Conservation (phyloP, 2,113 vertebrate genomes). For the Octodon degus region DNA sequence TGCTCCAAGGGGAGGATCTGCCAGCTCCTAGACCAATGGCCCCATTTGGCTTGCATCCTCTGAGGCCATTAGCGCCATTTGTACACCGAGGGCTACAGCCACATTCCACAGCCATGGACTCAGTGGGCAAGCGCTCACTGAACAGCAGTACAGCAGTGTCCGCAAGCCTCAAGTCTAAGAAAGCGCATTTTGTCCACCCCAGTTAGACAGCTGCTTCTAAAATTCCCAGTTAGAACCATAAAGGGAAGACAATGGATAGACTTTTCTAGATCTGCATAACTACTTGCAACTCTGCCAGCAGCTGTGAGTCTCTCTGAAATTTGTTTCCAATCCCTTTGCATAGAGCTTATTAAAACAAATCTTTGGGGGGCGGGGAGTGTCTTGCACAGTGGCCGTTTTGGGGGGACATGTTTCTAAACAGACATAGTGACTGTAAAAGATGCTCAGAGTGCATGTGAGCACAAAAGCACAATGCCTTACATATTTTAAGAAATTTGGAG, state of each 20-base stretch:
- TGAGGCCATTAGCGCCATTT: constrained; percentile 54
- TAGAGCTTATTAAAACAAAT: background rate
- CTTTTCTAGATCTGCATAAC: too few relatives aligned
- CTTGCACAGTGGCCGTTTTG: too few relatives aligned
- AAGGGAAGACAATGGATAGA: background rate
- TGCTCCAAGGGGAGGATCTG: background rate
- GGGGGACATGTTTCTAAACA: background rate
- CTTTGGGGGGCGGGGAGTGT: fast-evolving
- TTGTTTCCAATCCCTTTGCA: background rate
- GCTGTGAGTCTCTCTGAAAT: fast-evolving
- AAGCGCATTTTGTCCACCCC: fast-evolving
- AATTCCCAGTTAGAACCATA: background rate
- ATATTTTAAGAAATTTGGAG: background rate
- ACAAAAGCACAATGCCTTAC: too few relatives aligned
- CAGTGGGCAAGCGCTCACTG: background rate
- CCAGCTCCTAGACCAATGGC: background rate
- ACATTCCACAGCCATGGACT: background rate
- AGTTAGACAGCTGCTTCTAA: background rate
- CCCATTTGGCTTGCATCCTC: constrained; percentile 60
- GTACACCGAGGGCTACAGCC: background rate
- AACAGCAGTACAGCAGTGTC: fast-evolving
- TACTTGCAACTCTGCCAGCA: fast-evolving
- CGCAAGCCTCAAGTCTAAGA: background rate
- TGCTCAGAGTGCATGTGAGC: fast-evolving
- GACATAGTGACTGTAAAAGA: background rate